These are phyloP conservation scores for Cherax destructor DNA, from an alignment of 1,140 invertebrate genomes.

Conservation along the genomic window DNA sequence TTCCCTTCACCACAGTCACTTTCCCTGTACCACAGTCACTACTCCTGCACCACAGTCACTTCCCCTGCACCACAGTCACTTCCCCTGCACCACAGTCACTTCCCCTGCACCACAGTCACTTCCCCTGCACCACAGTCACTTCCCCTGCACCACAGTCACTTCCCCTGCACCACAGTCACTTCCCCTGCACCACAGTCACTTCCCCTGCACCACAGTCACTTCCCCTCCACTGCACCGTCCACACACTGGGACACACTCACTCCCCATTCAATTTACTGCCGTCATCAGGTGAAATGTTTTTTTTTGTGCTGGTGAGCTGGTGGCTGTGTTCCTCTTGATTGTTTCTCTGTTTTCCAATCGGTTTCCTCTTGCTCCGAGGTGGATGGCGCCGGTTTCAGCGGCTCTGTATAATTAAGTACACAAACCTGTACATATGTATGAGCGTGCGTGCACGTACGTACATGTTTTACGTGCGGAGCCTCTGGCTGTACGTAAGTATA, in stretches of 20 bases:
- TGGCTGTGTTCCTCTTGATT: not conserved
- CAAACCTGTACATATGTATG: too few species aligned
- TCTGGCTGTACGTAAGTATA: too few species aligned
- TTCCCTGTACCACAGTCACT: not conserved
- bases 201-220: not conserved
- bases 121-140: not conserved
- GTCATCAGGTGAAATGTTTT: slow-evolving; percentile 5
- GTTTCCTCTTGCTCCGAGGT: too few species aligned
- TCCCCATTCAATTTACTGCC: not conserved
- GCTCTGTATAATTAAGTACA: too few species aligned
- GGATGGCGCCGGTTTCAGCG: too few species aligned
- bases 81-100: not conserved
- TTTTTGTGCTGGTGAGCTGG: not conserved
- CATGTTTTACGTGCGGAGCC: too few species aligned
- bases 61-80: not conserved
- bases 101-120: too few species aligned
- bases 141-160: not conserved
- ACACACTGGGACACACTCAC: not conserved
- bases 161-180: not conserved
- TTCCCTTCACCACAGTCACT: not conserved
- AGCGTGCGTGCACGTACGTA: too few species aligned
- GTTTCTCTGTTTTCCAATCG: not conserved
- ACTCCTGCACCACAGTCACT: not conserved
- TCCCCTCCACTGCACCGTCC: not conserved
- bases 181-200: not conserved